Evolutionary conservation across 2,113 vertebrate species (phyloP), one percentile per base, ranked within the genome.

Genomic region (Rhizomys pruinosus): DNA sequence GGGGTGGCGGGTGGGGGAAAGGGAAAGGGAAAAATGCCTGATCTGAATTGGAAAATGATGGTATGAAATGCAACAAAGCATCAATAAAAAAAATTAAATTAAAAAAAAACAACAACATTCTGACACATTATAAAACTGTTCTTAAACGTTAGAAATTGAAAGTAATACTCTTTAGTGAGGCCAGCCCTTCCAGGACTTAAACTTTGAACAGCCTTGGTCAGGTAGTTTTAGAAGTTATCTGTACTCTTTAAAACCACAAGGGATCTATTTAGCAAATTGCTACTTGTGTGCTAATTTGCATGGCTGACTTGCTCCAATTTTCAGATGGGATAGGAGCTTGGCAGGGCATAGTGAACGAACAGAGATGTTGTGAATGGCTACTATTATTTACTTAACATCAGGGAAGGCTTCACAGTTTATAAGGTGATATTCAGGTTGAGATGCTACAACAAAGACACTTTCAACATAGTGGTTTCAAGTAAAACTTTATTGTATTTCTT

Each of bases 211-310:
- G 69, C 10, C 69, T 86, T 82, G 59, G 47, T 66, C 82, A 95
- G 77, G 25, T 84, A 88, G 69, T 95, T 97, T 89, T 72, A 59
- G 74, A 96, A 87, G 44, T 22, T 94, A 32, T 93, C 92, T 93
- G 96, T 92, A 95, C 85, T 96, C 89, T 90, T 76, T 84, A 85
- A 95, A 95, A 59, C 47, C 96, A 87, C 92, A 61, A 89, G 88
- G 88, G 85, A 90, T 39, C 90, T 64, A 95, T 96, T 96, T 92
- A 90, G 94, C 73, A 92, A 96, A 96, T 94, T 95, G 81, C 78
- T 80, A 84, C 64, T 84, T 95, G 78, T 91, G 82, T 87, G 90
- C 96, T 97, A 84, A 90, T 95, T 94, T 93, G 78, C 92, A 93
- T 84, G 90, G 90, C 90, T 89, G 85, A 87, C 74, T 95, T 93